phyloP scores from a whole-genome alignment of 2,888 invertebrate species.

The Beris morrisii region DNA sequence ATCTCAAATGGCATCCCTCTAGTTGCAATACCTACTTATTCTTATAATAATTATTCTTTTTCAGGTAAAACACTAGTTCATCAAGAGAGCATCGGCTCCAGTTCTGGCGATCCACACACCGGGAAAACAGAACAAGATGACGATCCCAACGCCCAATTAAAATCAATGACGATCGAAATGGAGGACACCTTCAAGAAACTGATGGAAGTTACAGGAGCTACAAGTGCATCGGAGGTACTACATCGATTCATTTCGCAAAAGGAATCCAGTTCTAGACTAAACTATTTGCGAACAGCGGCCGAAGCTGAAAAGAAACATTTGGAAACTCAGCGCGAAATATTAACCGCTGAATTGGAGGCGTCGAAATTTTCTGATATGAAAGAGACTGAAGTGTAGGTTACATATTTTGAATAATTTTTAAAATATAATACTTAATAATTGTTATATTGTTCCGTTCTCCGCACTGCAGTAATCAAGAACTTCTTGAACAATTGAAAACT shows the following conservation, averaged over 20 bases:
- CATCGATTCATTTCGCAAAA: slow-evolving; percentile 73
- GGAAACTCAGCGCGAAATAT: slow-evolving; percentile 66
- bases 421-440: background rate
- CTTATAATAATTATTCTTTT: background rate
- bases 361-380: slow-evolving; percentile 79
- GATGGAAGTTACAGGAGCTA: slow-evolving; percentile 77
- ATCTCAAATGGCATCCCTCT: too few species aligned
- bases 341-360: slow-evolving; percentile 71
- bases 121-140: slow-evolving; percentile 53
- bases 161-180: slow-evolving; percentile 55
- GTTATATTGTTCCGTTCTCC: background rate
- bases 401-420: slow-evolving; percentile 5
- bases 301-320: slow-evolving; percentile 74
- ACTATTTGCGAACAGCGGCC: slow-evolving; percentile 68
- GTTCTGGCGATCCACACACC: slow-evolving; percentile 54
- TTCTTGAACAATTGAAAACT: slow-evolving; percentile 66
- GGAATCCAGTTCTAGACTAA: slow-evolving; percentile 70
- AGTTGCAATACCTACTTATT: too few species aligned
- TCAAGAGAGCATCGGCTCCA: slow-evolving; percentile 63
- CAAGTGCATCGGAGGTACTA: slow-evolving; percentile 73
- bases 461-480: slow-evolving; percentile 67
- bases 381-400: slow-evolving; percentile 74
- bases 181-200: slow-evolving; percentile 72
- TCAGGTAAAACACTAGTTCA: slow-evolving; percentile 55
- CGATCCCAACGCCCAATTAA: slow-evolving; percentile 50